Evolutionary conservation across 1,140 invertebrate genomes (phyloP), one percentile per base, ranked within the genome.

Genomic region (Drosophila punjabiensis): DNA sequence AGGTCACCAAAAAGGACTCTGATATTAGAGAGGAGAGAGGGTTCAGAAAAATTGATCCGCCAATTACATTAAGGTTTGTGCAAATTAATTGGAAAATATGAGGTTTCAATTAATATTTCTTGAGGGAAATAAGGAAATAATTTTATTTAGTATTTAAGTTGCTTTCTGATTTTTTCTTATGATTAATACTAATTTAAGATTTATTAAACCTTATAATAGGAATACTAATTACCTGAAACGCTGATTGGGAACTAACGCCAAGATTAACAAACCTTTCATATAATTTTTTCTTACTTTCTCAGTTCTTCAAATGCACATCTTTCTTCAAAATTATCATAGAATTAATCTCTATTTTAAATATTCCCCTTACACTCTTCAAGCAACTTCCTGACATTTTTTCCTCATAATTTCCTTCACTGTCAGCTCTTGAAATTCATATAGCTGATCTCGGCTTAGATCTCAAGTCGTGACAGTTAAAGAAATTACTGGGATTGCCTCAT

Each of bases 401-500:
- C 1, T n/a, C 8, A 39, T 58, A 39, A 11, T 58, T 58, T 58
- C 55, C 55, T 37, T 5, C 14, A 28, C 35, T 39, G 20, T 58
- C 28, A 65, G 18, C 45, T 39, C 3, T 20, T 14, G 13, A 47
- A 65, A 50, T 65, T 33, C 20, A 43, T 55, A 66, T 32, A 28
- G 43, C 63, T 64, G 52, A 79, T 71, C 77, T 79, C 59, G 18
- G 59, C 41, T 70, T 55, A 56, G 76, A 80, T 75, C 61, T 55
- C 35, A 58, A 66, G 50, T 10, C 30, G 37, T 70, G 70, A 79
- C 81, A 79, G 58, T 65, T 71, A 33, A 76, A 79, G 69, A 82
- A 88, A 73, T 79, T 81, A 87, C 79, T 53, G 64, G 68, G 84
- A 83, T 88, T 87, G 68, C 73, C 20, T 45, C 55, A 58, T 33